Base-by-base conservation (phyloP, 1,140 invertebrate genomes). In the Latrodectus geometricus region DNA sequence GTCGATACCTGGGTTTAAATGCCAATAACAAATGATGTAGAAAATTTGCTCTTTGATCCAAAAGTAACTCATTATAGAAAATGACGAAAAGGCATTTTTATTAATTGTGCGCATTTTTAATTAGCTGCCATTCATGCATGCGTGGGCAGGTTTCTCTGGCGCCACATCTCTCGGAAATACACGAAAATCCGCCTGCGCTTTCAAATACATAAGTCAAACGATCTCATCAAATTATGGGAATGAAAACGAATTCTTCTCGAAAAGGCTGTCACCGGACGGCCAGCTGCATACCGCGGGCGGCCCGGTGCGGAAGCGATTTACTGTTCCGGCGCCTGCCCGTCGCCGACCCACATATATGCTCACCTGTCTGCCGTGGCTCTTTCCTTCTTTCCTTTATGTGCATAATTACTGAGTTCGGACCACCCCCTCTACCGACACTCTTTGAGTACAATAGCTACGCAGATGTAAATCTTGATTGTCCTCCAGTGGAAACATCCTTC, bases 341-440 rank as follows among this genome's bases (percentile, higher is more conserved):
- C 76, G 56, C 56, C 56, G 35, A 68, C 66, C 78, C 78, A 80
- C 77, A 79, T 79, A 12, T 49, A 48, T 54, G 48, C 77, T 79
- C 77, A 79, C 78, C 78, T 80, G 78, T 80, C 78, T 80, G 35
- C 49, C 21, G 12, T 66, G 14, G 20, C 78, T 68, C 61, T 66
- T 54, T 35, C 70, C 70, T 48, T 17, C 66, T 2, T 61, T n/a
- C 56, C 56, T n/a, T 69, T 69, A 0, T 69, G 11, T 61, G 54
- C 54, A 61, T 61, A 73, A 23, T 49, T 73, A 48, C 70, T 73
- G 35, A 23, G 11, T 48, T 49, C 20, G 48, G 52, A 21, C 52
- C 52, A 54, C 14, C 74, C 74, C 52, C 52, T n/a, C 21, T 12
- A 76, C 52, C 8, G 9, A 23, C 70, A 14, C 23, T 23, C 23